Percentiles rank a stretch among this genome's conserved stretches.
These are phyloP conservation scores for Acestrorhynchus altus DNA, from an alignment of 2,797 vertebrate species.

Conservation along the genomic window DNA sequence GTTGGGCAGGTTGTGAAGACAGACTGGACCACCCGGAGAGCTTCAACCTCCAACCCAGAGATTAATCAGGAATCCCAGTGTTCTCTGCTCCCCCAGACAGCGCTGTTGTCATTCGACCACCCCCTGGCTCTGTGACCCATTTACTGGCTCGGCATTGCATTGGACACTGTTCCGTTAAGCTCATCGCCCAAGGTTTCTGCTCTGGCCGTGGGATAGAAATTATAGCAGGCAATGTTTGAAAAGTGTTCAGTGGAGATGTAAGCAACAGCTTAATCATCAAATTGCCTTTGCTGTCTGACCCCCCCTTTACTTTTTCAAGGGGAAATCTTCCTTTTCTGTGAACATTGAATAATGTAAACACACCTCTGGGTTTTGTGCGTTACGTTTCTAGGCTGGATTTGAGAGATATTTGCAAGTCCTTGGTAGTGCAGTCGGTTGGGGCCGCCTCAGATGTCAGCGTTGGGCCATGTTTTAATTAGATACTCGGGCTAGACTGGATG, in stretches of 20 bases:
- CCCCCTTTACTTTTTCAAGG: conserved; percentile 6
- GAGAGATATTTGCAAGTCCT: conserved; percentile 1
- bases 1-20: conserved; percentile 66
- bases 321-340: conserved; percentile 31
- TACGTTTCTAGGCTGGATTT: conserved; percentile 3
- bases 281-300: conserved; percentile 24
- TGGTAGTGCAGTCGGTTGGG: conserved; percentile 13
- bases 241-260: conserved; percentile 51
- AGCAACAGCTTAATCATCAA: conserved; percentile 54
- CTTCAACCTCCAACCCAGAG: conserved; percentile 63
- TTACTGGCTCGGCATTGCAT: conserved; percentile 48
- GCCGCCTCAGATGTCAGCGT: conserved; percentile 28
- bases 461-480: conserved; percentile 70
- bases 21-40: conserved; percentile 77
- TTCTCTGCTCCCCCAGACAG: conserved; percentile 60
- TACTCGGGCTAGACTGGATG: conserved; percentile 56
- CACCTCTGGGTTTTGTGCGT: conserved; percentile 23
- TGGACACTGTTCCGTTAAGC: conserved; percentile 52
- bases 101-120: conserved; percentile 72
- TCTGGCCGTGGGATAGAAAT: conserved; percentile 39
- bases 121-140: conserved; percentile 66
- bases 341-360: conserved; percentile 30
- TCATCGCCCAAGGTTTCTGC: conserved; percentile 14
- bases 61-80: conserved; percentile 73
- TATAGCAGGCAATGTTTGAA: conserved; percentile 49